These are phyloP conservation scores for Synanthedon vespiformis DNA, from an alignment of 2,888 invertebrate genomes.

Conservation along the genomic window DNA sequence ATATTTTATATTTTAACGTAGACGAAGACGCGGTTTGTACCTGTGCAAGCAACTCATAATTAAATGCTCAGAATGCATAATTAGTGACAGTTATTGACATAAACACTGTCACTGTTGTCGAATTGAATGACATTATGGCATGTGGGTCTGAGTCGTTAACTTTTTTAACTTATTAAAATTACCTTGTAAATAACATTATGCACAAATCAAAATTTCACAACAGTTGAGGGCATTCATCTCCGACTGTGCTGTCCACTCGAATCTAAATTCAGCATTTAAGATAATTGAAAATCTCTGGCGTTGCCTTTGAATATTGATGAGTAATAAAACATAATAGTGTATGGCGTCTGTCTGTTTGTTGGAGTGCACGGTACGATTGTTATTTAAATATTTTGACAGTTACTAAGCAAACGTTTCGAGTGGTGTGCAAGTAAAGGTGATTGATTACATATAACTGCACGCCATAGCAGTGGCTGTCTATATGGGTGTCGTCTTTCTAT, in stretches of 20 bases:
- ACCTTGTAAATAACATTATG: too few species aligned
- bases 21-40: too few species aligned
- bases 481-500: conserved; percentile 21
- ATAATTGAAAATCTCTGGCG: conserved; percentile 13
- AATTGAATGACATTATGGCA: too few species aligned
- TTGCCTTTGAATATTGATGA: conserved; percentile 9
- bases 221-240: too few species aligned
- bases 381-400: conserved; percentile 4
- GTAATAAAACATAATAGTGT: conserved; percentile 13
- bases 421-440: neutral
- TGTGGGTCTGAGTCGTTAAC: too few species aligned
- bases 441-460: neutral
- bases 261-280: conserved; percentile 8
- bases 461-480: neutral
- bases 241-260: conserved; percentile 22
- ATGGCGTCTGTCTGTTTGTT: conserved; percentile 5
- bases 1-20: too few species aligned
- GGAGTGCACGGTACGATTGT: conserved; percentile 4
- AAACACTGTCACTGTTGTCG: too few species aligned
- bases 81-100: too few species aligned
- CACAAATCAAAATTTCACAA: too few species aligned
- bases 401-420: neutral
- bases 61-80: too few species aligned
- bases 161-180: too few species aligned
- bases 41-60: too few species aligned